Evolutionary conservation across 2,888 invertebrate species (phyloP).

Genomic region (Stenoptilia bipunctidactyla): DNA sequence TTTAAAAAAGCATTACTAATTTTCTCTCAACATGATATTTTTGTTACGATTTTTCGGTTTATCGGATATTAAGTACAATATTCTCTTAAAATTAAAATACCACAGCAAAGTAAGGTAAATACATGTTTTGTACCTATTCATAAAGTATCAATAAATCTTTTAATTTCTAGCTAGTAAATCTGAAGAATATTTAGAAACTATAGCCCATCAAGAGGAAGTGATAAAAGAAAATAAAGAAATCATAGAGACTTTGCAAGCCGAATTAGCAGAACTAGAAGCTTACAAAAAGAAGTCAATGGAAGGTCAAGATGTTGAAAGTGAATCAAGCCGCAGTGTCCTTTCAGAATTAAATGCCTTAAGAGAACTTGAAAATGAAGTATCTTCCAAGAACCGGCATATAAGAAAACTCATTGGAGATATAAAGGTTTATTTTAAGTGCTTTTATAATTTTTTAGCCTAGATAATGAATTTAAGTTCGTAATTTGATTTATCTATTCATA

Average conservation of each 20-base stretch:
- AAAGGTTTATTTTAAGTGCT: conserved; percentile 78
- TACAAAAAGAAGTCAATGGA: conserved; percentile 34
- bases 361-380: conserved; percentile 65
- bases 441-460: neutral
- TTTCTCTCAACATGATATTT: too few relatives aligned
- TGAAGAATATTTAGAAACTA: conserved; percentile 40
- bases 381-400: conserved; percentile 82
- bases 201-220: conserved; percentile 53
- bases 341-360: conserved; percentile 53
- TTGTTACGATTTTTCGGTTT: too few relatives aligned
- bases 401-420: conserved; percentile 80
- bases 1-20: too few relatives aligned
- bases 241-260: conserved; percentile 42
- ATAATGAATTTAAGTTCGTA: too few relatives aligned
- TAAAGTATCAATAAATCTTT: too few relatives aligned
- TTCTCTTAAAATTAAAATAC: too few relatives aligned
- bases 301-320: conserved; percentile 39
- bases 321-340: conserved; percentile 52
- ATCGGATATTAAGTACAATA: too few relatives aligned
- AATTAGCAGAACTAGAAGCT: conserved; percentile 47
- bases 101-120: too few relatives aligned
- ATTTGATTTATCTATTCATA: too few relatives aligned
- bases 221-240: conserved; percentile 60
- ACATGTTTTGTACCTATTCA: too few relatives aligned
- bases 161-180: conserved; percentile 36